Percentiles rank a stretch among this genome's conserved stretches.
Evolutionary conservation across 2,888 invertebrate species (phyloP).

Genomic region (Tillus elongatus): DNA sequence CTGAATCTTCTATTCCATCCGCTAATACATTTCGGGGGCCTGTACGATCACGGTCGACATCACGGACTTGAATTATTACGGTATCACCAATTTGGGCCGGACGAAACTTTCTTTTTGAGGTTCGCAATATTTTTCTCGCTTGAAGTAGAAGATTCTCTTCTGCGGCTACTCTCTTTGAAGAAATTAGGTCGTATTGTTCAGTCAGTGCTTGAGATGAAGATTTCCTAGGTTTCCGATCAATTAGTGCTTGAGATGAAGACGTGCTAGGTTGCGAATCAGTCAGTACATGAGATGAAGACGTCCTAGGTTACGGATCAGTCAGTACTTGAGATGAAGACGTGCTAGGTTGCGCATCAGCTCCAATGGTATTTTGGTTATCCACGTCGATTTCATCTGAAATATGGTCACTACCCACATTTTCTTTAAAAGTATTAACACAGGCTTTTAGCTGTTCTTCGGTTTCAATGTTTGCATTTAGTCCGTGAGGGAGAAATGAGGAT

Average conservation of each 20-base stretch:
- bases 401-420: conserved; percentile 20
- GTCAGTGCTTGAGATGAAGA: conserved; percentile 20
- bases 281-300: conserved; percentile 19
- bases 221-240: not conserved
- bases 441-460: conserved; percentile 23
- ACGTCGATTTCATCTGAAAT: conserved; percentile 9
- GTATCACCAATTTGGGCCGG: conserved; percentile 21
- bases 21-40: conserved; percentile 24
- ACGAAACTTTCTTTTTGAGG: conserved; percentile 18
- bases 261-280: conserved; percentile 13
- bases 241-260: conserved; percentile 3
- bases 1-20: conserved; percentile 22
- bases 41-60: conserved; percentile 22
- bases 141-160: conserved; percentile 16
- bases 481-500: conserved; percentile 22
- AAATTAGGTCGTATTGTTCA: conserved; percentile 18
- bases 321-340: conserved; percentile 2
- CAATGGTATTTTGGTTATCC: conserved; percentile 1
- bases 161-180: conserved; percentile 18
- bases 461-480: conserved; percentile 24
- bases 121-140: conserved; percentile 14
- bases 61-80: conserved; percentile 21
- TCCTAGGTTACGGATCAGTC: conserved; percentile 1
- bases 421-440: conserved; percentile 21
- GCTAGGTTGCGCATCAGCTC: conserved; percentile 2